Base-by-base conservation (phyloP, 1,140 invertebrate genomes). In the roundworm (Caenorhabditis elegans) region DNA sequence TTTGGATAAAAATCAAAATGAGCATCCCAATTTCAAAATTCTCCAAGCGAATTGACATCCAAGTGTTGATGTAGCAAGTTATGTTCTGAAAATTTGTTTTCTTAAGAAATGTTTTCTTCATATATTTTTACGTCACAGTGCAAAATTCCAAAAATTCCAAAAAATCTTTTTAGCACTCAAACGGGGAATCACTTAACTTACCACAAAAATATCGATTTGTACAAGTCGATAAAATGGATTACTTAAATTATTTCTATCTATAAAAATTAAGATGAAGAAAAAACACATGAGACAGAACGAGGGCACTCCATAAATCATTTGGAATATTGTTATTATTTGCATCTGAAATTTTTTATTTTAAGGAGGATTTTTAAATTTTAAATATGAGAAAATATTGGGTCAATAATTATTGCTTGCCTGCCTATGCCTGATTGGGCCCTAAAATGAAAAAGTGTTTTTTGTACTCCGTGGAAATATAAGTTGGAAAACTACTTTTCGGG, bases 1-100 rank as follows among this genome's bases (percentile, higher is more conserved):
- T 39, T 39, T 70, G 34, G 19, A 70, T 8, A 24, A 39, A 43
- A 22, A 39, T 11, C 13, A 70, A 43, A 36, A 24, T 24, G 3
- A 2, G 4, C n/a, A 43, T 22, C 11, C 60, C 60, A 19, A 11
- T 19, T 13, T n/a, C 34, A 8, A 70, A 39, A 70, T 19, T 4
- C n/a, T 70, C 60, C 11, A 70, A 39, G 3, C 60, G 26, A 3
- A 70, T 39, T 22, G 34, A 2, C 39, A 43, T 39, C 60, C 60
- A 70, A 19, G 60, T 70, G 34, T 70, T 70, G 34, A 70, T 36
- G 60, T 70, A 70, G 10, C 60, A 70, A 22, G 34, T 34, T 1
- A 70, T 70, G 19, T 70, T 70, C 60, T 70, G 34, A 28, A 70
- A 70, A 3, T n/a, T n/a, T n/a, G n/a, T n/a, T n/a, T n/a, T n/a